Evolutionary conservation across 2,113 vertebrate species (phyloP), one percentile per base, ranked within the genome.

Genomic region (Riparia riparia): DNA sequence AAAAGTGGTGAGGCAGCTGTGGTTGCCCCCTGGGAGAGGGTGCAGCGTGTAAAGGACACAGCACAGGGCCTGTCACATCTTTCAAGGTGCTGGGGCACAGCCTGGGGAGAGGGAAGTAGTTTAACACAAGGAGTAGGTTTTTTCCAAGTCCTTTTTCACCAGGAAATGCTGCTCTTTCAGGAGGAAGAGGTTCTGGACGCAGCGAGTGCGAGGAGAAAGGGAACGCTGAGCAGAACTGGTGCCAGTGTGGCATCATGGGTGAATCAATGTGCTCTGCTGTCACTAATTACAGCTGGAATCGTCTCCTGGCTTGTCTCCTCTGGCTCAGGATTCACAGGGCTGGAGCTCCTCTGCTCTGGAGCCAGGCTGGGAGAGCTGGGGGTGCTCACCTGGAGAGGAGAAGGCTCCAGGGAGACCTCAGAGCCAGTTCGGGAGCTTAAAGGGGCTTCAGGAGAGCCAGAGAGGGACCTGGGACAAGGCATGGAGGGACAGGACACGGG

Each of bases 391-490:
- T 47, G 25, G 57, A 49, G 24, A 41, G 1, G 10, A 3, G 16
- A 41, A 63, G 4, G 24, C 2, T n/a, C 73, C 56, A 47, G 6
- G 73, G 39, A 8, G 5, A 61, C 0, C 54, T 87, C 18, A 54
- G 64, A 70, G 64, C 26, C 14, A 14, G 32, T 51, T 1, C 0
- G 53, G 76, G 45, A 0, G 14, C 39, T n/a, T 47, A 1, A 54
- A 79, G n/a, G 63, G 15, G 39, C 47, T 61, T 32, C 73, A 61
- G 45, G 63, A 86, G 64, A 53, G 39, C 54, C 70, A 47, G 18
- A 41, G 73, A 70, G 64, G 32, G 39, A 45, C 54, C 60, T 3
- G 63, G 44, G 32, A 77, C 26, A 37, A 60, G 47, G 32, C 0
- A 10, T 68, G 63, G 45, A 77, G 72, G 14, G 63, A 28, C 45